Conservation (phyloP, 2,888 invertebrate genomes). For the Eupelmus urozonus region DNA sequence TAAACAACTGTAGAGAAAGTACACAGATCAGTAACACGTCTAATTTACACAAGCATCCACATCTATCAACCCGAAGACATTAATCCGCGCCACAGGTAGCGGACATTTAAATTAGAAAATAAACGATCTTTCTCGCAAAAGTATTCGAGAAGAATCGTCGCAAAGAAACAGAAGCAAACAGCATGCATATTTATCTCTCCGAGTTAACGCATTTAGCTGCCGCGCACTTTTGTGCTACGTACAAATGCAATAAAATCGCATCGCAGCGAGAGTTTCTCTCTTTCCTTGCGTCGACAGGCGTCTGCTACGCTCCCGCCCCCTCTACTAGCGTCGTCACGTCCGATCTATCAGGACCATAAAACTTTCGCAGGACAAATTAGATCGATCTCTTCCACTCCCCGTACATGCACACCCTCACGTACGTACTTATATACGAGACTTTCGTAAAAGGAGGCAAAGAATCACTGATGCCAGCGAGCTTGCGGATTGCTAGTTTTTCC, state of each 20-base stretch:
- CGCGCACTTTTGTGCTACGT: no score
- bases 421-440: background rate
- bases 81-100: no score
- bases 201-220: background rate
- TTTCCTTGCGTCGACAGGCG: background rate
- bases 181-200: background rate
- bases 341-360: conserved; percentile 26
- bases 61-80: no score
- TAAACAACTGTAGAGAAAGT: no score
- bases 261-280: background rate
- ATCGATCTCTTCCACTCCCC: conserved; percentile 31
- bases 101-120: no score
- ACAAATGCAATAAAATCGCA: conserved; percentile 2
- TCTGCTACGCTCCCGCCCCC: background rate
- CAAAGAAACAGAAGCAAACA: background rate
- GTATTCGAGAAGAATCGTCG: no score
- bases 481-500: conserved; percentile 28
- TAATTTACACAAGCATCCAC: no score
- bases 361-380: conserved; percentile 41
- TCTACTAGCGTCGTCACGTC: conserved; percentile 1
- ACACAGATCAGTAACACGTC: no score
- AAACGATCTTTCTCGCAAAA: no score
- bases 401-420: background rate
- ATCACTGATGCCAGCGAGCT: background rate
- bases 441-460: background rate